Evolutionary conservation across 2,888 invertebrate genomes (phyloP), one percentile per base, ranked within the genome.

Genomic region (Agrotis exclamationis): DNA sequence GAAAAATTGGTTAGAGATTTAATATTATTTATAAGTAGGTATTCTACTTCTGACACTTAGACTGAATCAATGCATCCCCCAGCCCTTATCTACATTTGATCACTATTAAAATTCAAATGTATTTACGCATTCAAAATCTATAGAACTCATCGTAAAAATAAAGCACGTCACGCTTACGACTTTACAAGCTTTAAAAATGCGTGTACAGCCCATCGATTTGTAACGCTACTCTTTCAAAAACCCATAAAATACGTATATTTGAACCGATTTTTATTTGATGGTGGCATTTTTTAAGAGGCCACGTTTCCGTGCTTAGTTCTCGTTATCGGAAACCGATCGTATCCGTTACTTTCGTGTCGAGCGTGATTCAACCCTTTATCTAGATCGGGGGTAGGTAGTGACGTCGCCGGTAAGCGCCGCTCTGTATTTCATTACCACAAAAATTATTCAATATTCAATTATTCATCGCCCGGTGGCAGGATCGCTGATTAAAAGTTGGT

Each of bases 291-390:
- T 84, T 78, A 77, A 84, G 82, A 87, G 88, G 85, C 78, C 85
- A 24, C 86, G 90, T 88, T 93, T 91, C 88, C 95, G 95, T 95
- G 95, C 87, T 85, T 85, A 78, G 84, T 84, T 87, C 87, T 87
- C 92, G 93, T 95, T 95, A 96, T 96, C 93, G 93, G 89, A 89
- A 93, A 93, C 88, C 92, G 88, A 94, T 93, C 89, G 86, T 86
- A 86, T 87, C 85, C 83, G 87, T 85, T 89, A 88, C 86, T 85
- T 89, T 90, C 93, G 93, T 92, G 92, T 89, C 87, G 91, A 86
- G 83, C 87, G 89, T 90, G 90, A 91, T 90, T 87, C 91, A 94
- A 95, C 94, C 94, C 95, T 95, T 96, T 96, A 96, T 96, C 96
- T 88, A 88, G 96, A 96, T 95, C 85, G 95, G 86, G 86, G 93